These are phyloP conservation scores for Drosophila quinaria DNA, from an alignment of 2,888 invertebrate species.

Conservation along the genomic window DNA sequence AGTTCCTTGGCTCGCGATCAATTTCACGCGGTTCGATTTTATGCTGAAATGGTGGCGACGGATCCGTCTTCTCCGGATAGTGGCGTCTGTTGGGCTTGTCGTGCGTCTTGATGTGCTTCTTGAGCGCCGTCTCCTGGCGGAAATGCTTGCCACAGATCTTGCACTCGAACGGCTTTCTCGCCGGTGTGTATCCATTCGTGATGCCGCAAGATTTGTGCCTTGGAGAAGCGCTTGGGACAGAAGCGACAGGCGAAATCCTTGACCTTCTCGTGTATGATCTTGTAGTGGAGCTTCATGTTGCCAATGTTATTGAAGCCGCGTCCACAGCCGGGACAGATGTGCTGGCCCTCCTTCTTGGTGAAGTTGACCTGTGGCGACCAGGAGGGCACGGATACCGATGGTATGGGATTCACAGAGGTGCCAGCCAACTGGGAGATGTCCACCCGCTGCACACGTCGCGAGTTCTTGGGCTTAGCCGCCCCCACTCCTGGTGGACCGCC, in stretches of 20 bases:
- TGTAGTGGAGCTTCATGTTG: constrained; percentile 83
- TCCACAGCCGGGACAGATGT: constrained; percentile 83
- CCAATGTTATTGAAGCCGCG: constrained; percentile 84
- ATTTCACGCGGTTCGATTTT: constrained; percentile 65
- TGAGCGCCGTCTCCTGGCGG: constrained; percentile 83
- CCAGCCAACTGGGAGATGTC: constrained; percentile 82
- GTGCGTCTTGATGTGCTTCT: constrained; percentile 84
- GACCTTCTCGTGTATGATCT: constrained; percentile 84
- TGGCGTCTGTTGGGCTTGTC: constrained; percentile 71
- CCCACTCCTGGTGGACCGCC: constrained; percentile 49
- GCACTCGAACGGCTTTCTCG: constrained; percentile 84
- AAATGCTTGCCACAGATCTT: constrained; percentile 83
- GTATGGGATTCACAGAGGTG: constrained; percentile 82
- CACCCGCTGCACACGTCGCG: constrained; percentile 82
- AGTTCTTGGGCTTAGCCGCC: constrained; percentile 80
- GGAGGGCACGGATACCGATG: constrained; percentile 82
- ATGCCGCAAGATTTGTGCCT: constrained; percentile 84
- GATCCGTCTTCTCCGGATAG: constrained; percentile 52
- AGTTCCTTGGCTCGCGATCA: constrained; percentile 67
- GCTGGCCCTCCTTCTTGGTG: constrained; percentile 84
- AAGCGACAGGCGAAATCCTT: constrained; percentile 84
- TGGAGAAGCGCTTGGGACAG: constrained; percentile 84
- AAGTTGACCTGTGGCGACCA: constrained; percentile 85
- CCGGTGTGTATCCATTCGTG: constrained; percentile 85
- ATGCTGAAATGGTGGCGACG: constrained; percentile 50